phyloP scores from a whole-genome alignment of 1,140 invertebrate species.

The Dinothrombium tinctorium region DNA sequence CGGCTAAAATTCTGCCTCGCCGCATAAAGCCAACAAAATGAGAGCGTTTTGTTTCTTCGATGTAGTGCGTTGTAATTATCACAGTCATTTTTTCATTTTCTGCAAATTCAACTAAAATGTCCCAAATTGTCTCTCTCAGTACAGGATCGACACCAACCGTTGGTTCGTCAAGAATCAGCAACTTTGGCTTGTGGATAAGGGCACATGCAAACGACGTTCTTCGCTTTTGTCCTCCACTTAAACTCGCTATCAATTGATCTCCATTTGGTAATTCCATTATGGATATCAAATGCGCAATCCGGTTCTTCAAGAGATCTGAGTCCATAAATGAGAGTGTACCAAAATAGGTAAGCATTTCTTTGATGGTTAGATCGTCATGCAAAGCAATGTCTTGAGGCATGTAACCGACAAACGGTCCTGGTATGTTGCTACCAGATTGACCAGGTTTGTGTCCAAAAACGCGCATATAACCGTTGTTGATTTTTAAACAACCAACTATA shows the following conservation, averaged over 20 bases:
- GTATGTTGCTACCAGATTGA: constrained; percentile 26
- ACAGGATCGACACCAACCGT: constrained; percentile 77
- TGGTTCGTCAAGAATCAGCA: constrained; percentile 79
- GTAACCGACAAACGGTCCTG: constrained; percentile 24
- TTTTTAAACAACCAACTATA: constrained; percentile 9
- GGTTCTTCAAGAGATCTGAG: constrained; percentile 22
- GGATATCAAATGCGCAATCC: constrained; percentile 60
- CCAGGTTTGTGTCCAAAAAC: constrained; percentile 11
- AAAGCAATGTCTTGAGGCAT: constrained; percentile 43
- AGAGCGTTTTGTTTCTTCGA: constrained; percentile 22
- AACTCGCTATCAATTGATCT: constrained; percentile 13
- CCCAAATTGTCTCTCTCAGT: constrained; percentile 38
- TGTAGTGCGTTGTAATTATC: constrained; percentile 25
- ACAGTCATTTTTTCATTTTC: constrained; percentile 31
- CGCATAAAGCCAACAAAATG: constrained; percentile 27
- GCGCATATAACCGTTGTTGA: constrained; percentile 5
- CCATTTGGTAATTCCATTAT: constrained; percentile 59
- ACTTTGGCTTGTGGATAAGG: constrained; percentile 69
- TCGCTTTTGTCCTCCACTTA: constrained; percentile 71
- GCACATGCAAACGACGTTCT: constrained; percentile 76
- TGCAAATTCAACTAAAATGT: constrained; percentile 57
- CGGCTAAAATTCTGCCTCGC: constrained; percentile 32
- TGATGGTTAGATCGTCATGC: constrained; percentile 77
- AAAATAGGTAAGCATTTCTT: constrained; percentile 83
- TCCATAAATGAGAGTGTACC: constrained; percentile 77